Base-by-base conservation (phyloP, 2,888 invertebrate genomes). In the Catocala sponsa region DNA sequence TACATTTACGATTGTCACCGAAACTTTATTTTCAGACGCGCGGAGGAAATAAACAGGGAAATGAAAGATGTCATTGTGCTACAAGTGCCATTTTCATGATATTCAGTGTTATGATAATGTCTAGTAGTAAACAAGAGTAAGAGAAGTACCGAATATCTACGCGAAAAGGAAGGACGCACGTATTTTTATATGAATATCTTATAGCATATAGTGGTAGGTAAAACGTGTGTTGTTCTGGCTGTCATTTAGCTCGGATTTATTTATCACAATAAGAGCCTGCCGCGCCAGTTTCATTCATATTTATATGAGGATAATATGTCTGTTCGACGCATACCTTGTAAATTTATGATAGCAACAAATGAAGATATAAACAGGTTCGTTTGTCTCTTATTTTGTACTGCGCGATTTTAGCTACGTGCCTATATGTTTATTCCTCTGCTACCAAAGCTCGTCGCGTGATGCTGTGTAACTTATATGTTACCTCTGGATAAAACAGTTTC, bases 1-100 rank as follows among this genome's bases (percentile, higher is more conserved):
- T n/a, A 25, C 25, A 25, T 25, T 25, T 25, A 25, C 25, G 25
- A 25, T 44, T 6, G 42, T 72, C 80, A 74, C 54, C 63, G 60
- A 72, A 25, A 80, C 74, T 72, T 77, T 70, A 74, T 76, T 78
- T 73, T 78, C 62, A 70, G 73, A 72, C 73, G 67, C 65, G 71
- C 55, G 50, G 48, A 63, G 76, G 77, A 80, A 82, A 83, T 78
- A 79, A 81, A 76, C 71, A 70, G 72, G 81, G 85, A 87, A 87
- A 87, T 86, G 79, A 83, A 76, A 82, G 80, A 81, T 83, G 82
- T 82, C 84, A 70, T 74, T 67, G 68, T 59, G 77, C 68, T 65
- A 74, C 63, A 73, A 74, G 72, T 74, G 73, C 63, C 68, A 74
- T 70, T 72, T 75, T 69, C 70, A 74, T 70, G 78, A 77, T 75